Evolutionary conservation across 2,797 vertebrate species (phyloP).

Genomic region (Diplodus sargus): DNA sequence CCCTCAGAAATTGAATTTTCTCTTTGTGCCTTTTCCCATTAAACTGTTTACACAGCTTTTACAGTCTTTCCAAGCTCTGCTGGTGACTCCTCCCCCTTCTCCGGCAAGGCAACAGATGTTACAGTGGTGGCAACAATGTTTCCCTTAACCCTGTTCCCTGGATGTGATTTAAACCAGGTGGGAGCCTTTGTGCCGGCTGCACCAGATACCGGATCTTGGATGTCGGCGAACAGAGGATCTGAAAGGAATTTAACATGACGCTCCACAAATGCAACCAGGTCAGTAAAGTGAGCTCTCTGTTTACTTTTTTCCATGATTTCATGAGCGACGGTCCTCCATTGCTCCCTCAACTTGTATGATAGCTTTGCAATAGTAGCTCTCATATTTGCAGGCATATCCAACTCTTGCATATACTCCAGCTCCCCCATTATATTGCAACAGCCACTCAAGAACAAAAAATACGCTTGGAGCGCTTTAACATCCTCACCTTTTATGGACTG

Average conservation of each 20-base stretch:
- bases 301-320: not conserved
- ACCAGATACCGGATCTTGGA: not conserved
- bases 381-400: not conserved
- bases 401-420: not conserved
- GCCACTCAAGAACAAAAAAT: not conserved
- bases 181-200: not conserved
- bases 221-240: not conserved
- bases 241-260: not conserved
- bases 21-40: not conserved
- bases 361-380: not conserved
- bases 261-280: not conserved
- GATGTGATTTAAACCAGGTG: not conserved
- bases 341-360: not conserved
- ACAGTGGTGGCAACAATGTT: not conserved
- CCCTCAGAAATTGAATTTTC: not conserved
- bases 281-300: not conserved
- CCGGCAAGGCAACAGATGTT: not conserved
- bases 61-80: too few relatives aligned
- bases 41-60: not conserved
- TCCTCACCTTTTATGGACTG: not conserved
- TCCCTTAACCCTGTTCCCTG: not conserved
- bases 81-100: not conserved
- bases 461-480: not conserved
- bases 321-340: not conserved
- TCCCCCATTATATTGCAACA: not conserved